Conservation (phyloP, 2,797 vertebrate species). For the Sparus aurata region DNA sequence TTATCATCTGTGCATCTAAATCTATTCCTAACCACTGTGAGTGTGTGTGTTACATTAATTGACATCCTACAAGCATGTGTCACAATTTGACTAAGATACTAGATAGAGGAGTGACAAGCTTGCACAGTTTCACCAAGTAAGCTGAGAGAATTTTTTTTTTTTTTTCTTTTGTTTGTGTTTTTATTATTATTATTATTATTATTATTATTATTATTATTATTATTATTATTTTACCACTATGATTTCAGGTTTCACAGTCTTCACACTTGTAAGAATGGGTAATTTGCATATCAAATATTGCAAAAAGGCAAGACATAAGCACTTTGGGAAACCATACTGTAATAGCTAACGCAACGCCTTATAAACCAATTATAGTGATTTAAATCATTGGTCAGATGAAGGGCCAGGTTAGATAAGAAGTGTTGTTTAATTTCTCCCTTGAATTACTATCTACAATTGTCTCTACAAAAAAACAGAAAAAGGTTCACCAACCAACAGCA, state of each 20-base stretch:
- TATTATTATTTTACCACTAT: background rate
- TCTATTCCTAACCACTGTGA: constrained; percentile 5
- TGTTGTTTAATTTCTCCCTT: background rate
- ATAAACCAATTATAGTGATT: background rate
- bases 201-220: no score
- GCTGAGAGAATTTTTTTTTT: background rate
- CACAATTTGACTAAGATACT: constrained; percentile 5
- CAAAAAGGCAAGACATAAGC: background rate
- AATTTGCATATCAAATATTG: background rate
- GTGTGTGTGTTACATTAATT: constrained; percentile 23
- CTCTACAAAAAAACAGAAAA: background rate
- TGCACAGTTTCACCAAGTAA: background rate
- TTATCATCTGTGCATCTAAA: background rate
- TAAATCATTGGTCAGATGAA: constrained; percentile 7
- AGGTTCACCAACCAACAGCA: background rate
- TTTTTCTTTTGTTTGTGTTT: no score
- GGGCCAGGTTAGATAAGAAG: background rate
- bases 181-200: no score
- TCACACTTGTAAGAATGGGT: background rate
- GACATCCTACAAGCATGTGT: constrained; percentile 44
- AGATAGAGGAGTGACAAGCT: constrained; percentile 19
- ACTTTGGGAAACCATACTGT: background rate
- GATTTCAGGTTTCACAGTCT: background rate
- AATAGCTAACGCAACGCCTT: background rate
- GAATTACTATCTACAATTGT: background rate